Evolutionary conservation across 2,113 vertebrate species (phyloP).

Genomic region (Rhineura floridana): DNA sequence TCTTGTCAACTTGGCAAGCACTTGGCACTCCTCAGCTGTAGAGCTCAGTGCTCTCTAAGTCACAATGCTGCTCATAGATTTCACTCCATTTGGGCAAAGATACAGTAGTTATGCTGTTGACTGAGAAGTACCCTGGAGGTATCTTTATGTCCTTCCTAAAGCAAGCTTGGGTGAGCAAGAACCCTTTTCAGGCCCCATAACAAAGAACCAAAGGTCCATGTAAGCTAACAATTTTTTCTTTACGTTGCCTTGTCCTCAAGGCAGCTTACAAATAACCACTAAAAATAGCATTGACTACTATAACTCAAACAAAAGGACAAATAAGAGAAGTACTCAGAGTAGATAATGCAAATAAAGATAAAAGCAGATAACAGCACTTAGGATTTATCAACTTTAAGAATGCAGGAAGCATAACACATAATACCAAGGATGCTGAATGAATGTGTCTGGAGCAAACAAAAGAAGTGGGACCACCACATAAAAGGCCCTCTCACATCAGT

Average conservation of each 20-base stretch:
- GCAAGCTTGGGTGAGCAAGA: not conserved
- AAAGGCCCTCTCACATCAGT: not conserved
- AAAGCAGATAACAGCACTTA: not conserved
- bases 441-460: not conserved
- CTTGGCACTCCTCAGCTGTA: not conserved
- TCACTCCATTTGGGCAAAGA: not conserved
- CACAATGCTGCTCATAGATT: not conserved
- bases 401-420: not conserved
- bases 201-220: not conserved
- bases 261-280: not conserved
- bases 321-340: not conserved
- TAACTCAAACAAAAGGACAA: not conserved
- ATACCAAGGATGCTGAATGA: not conserved
- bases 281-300: not conserved
- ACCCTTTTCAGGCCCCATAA: not conserved
- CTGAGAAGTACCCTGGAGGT: not conserved
- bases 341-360: not conserved
- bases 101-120: not conserved
- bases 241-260: not conserved
- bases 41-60: not conserved
- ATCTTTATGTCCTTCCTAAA: not conserved
- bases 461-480: not conserved
- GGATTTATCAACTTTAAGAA: no score
- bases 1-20: slow-evolving; percentile 34
- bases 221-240: not conserved